Evolutionary conservation across 1,140 invertebrate species (phyloP).

Genomic region (Brachionus koreanus): DNA sequence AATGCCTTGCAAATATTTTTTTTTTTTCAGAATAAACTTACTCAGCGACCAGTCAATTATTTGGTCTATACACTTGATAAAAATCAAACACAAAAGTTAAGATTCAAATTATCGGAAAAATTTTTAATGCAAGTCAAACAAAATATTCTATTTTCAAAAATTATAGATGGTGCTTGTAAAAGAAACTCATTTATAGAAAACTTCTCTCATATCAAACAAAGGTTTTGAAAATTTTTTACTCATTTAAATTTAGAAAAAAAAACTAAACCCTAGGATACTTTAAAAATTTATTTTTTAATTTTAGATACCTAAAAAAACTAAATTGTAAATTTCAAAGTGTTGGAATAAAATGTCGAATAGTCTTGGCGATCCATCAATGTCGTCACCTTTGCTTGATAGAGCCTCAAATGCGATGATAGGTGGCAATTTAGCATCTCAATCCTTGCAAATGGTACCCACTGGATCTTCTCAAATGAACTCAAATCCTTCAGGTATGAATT

Average conservation of each 20-base stretch:
- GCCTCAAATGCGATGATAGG: constrained; percentile 7
- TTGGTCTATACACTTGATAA: not conserved
- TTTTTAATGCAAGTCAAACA: constrained; percentile 9
- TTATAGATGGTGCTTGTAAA: constrained; percentile 30
- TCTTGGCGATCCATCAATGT: constrained; percentile 26
- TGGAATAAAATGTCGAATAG: constrained; percentile 15
- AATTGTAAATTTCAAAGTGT: not conserved
- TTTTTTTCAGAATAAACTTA: constrained; percentile 1
- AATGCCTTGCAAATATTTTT: not conserved
- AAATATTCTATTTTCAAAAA: constrained; percentile 22
- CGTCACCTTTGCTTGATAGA: constrained; percentile 22
- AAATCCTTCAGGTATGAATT: not conserved
- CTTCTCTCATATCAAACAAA: not conserved
- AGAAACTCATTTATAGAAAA: not conserved
- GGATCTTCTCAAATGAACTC: constrained; percentile 11
- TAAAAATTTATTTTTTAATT: not conserved
- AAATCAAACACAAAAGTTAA: not conserved
- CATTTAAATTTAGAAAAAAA: not conserved
- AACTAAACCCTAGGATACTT: not conserved
- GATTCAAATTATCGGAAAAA: constrained; percentile 16
- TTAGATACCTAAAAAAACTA: not conserved
- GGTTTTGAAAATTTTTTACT: not conserved
- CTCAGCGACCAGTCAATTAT: not conserved
- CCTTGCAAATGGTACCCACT: constrained; percentile 26
- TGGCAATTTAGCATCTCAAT: not conserved